These are phyloP conservation scores for Thunnus albacares DNA, from an alignment of 2,797 vertebrate species.

Conservation along the genomic window DNA sequence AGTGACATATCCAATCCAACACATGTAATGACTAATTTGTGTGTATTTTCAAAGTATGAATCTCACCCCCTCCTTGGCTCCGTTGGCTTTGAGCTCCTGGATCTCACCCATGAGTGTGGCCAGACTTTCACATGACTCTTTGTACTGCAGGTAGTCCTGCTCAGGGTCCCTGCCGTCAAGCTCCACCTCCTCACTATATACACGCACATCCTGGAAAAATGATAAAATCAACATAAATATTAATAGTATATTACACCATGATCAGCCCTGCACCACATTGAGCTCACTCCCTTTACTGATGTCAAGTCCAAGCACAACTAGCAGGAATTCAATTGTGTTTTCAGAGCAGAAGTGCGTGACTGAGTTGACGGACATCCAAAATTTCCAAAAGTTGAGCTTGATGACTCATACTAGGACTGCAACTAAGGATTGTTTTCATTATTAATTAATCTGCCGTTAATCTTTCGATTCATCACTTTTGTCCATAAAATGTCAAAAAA, in stretches of 20 bases:
- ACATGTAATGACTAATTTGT: not conserved
- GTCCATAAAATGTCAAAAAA: too few relatives aligned
- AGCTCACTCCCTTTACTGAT: not conserved
- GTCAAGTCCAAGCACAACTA: not conserved
- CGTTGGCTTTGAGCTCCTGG: constrained; percentile 94
- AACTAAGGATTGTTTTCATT: too few relatives aligned
- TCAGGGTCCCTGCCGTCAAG: constrained; percentile 92
- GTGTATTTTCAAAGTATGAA: not conserved
- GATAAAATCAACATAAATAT: not conserved
- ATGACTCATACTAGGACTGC: not conserved
- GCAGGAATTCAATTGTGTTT: not conserved
- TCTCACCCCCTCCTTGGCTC: constrained; percentile 93
- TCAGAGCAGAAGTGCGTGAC: not conserved
- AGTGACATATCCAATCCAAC: not conserved
- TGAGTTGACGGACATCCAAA: not conserved
- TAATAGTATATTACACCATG: not conserved
- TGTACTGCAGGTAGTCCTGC: constrained; percentile 93
- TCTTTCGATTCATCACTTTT: too few relatives aligned
- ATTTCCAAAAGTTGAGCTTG: not conserved
- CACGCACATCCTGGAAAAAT: constrained; percentile 87
- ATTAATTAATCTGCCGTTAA: too few relatives aligned
- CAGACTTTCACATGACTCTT: constrained; percentile 93
- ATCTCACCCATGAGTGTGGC: constrained; percentile 96
- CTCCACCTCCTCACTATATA: constrained; percentile 95
- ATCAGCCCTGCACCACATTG: not conserved